phyloP scores from a whole-genome alignment of 2,797 vertebrate genomes.

The Phylloscopus collybita region DNA sequence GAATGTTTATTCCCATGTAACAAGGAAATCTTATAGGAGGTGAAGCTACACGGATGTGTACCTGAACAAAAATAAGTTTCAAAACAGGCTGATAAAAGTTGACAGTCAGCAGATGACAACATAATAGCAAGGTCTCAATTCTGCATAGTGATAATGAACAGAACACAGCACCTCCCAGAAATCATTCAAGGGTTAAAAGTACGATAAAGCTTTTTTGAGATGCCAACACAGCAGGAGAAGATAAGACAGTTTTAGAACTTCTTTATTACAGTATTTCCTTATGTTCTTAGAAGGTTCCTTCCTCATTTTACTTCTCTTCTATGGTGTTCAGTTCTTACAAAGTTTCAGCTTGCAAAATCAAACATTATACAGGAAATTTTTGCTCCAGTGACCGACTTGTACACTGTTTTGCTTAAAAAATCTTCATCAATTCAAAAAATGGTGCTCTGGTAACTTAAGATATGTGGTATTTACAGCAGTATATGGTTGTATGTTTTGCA shows the following conservation, averaged over 20 bases:
- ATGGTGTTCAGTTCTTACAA: background rate
- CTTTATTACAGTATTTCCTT: background rate
- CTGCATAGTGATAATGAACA: background rate
- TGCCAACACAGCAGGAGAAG: background rate
- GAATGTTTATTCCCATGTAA: conserved; percentile 99
- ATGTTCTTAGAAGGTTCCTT: background rate
- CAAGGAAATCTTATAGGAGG: conserved; percentile 94
- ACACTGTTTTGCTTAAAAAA: background rate
- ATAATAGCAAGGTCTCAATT: background rate
- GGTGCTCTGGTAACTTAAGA: background rate
- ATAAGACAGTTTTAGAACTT: background rate
- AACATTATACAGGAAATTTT: background rate
- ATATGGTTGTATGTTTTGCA: background rate
- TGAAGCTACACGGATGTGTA: conserved; percentile 96
- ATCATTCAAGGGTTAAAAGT: background rate
- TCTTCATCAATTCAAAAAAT: background rate
- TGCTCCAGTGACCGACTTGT: background rate
- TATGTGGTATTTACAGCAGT: background rate
- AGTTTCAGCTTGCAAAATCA: background rate
- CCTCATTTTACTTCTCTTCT: background rate
- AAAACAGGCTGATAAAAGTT: background rate
- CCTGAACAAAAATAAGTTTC: conserved; percentile 75
- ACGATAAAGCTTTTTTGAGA: background rate
- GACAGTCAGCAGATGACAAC: background rate
- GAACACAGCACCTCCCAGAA: background rate